Evolutionary conservation across 2,113 vertebrate genomes (phyloP).

Genomic region (Chaenocephalus aceratus): DNA sequence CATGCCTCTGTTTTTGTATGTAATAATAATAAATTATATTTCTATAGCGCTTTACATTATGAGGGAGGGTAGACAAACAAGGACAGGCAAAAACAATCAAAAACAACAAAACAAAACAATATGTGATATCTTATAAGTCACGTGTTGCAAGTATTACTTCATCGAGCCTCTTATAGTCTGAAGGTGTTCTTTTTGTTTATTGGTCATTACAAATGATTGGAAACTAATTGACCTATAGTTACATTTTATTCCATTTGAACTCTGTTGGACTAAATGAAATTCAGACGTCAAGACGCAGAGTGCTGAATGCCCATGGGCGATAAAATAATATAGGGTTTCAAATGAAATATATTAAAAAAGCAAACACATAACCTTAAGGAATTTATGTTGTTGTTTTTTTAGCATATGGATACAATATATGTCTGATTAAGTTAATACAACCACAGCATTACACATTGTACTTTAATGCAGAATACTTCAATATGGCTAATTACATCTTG

Average conservation of each 20-base stretch:
- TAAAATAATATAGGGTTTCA: slow-evolving; percentile 73
- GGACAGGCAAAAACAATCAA: no score
- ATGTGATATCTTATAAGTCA: slow-evolving; percentile 40
- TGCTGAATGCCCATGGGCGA: slow-evolving; percentile 79
- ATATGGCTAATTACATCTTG: background rate
- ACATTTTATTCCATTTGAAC: no score
- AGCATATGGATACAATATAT: background rate
- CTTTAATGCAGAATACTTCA: background rate
- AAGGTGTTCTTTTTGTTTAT: no score
- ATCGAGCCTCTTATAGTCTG: background rate
- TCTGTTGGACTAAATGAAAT: no score
- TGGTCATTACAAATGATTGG: no score
- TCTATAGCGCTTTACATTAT: no score
- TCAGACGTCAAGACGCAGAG: background rate
- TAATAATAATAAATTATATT: no score
- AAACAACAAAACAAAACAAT: no score
- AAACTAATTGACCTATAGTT: no score
- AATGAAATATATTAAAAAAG: background rate
- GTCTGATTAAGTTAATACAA: background rate
- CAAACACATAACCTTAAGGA: background rate
- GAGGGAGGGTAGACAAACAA: no score
- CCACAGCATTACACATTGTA: background rate
- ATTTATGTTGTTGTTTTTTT: no score
- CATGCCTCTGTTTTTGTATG: background rate
- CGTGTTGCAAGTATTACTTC: background rate